Conservation (phyloP, 1,140 invertebrate species). For the Drosophila pseudoananassae region DNA sequence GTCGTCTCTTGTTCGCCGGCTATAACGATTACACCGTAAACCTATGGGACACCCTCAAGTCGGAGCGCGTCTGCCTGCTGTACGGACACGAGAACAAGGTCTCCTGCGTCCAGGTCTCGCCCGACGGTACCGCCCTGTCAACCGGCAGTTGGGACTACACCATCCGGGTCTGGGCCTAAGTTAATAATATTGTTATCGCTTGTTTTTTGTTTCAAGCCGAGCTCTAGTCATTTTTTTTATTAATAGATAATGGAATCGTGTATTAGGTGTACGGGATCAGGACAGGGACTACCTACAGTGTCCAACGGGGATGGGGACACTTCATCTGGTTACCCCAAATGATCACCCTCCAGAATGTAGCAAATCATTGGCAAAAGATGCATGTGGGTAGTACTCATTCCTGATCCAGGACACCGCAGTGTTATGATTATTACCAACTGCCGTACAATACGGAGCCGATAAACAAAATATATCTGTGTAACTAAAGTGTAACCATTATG, state of each 20-base stretch:
- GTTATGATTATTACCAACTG: conserved; percentile 36
- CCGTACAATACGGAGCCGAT: conserved; percentile 31
- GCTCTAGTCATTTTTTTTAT: conserved; percentile 20
- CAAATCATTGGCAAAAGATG: neutral
- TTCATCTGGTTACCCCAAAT: too few species aligned
- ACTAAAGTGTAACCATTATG: conserved; percentile 56
- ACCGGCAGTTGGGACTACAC: conserved; percentile 99
- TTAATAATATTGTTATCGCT: neutral
- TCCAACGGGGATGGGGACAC: neutral
- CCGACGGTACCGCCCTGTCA: conserved; percentile 98
- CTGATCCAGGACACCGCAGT: conserved; percentile 13
- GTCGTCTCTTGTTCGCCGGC: conserved; percentile 97
- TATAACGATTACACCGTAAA: conserved; percentile 99
- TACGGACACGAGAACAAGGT: conserved; percentile 99
- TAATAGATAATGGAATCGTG: conserved; percentile 1
- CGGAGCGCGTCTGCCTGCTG: conserved; percentile 93
- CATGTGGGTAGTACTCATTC: conserved; percentile 3
- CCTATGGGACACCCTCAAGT: conserved; percentile 99
- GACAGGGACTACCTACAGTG: neutral
- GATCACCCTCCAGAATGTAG: too few species aligned
- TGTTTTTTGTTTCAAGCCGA: conserved; percentile 3
- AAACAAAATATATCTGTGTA: conserved; percentile 44
- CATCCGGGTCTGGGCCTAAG: conserved; percentile 89
- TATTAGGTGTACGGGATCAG: neutral
- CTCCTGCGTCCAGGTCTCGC: conserved; percentile 96